Evolutionary conservation across 2,113 vertebrate genomes (phyloP).

Genomic region (Leptobrachium leishanense): DNA sequence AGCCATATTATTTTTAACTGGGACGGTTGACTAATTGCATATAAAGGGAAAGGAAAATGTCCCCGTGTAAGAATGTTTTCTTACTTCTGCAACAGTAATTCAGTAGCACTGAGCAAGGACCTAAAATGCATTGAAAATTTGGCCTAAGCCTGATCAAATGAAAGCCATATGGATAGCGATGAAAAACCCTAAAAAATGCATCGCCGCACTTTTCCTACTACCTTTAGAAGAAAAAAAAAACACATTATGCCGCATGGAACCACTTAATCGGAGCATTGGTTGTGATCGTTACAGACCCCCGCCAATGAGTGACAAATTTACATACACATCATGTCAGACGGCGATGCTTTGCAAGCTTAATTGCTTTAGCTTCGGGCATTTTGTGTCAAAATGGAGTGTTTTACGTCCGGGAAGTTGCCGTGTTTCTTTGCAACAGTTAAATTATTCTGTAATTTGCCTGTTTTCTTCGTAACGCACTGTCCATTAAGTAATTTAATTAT

Average conservation of each 20-base stretch:
- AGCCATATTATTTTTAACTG: too few species aligned
- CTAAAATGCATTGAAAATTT: constrained; percentile 21
- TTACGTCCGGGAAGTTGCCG: constrained; percentile 76
- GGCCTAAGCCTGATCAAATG: constrained; percentile 46
- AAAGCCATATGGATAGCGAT: constrained; percentile 55
- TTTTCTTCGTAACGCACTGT: constrained; percentile 77
- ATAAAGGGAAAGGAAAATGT: background rate
- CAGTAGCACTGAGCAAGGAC: background rate
- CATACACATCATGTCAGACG: constrained; percentile 80
- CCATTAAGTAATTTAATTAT: constrained; percentile 79
- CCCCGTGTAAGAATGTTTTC: background rate
- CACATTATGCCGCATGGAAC: constrained; percentile 66
- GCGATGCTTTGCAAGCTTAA: constrained; percentile 81
- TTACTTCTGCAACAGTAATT: background rate
- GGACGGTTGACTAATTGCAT: too few species aligned
- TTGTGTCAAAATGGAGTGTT: constrained; percentile 77
- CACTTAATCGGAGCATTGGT: constrained; percentile 66
- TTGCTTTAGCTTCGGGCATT: constrained; percentile 81
- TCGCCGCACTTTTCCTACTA: constrained; percentile 57
- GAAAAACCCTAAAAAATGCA: constrained; percentile 60
- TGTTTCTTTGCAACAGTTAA: constrained; percentile 75
- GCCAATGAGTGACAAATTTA: constrained; percentile 85
- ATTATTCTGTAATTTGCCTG: constrained; percentile 79
- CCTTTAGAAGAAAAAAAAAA: constrained; percentile 56
- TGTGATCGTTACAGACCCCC: constrained; percentile 73